phyloP scores from a whole-genome alignment of 2,797 vertebrate genomes.

The Xenopus petersii region DNA sequence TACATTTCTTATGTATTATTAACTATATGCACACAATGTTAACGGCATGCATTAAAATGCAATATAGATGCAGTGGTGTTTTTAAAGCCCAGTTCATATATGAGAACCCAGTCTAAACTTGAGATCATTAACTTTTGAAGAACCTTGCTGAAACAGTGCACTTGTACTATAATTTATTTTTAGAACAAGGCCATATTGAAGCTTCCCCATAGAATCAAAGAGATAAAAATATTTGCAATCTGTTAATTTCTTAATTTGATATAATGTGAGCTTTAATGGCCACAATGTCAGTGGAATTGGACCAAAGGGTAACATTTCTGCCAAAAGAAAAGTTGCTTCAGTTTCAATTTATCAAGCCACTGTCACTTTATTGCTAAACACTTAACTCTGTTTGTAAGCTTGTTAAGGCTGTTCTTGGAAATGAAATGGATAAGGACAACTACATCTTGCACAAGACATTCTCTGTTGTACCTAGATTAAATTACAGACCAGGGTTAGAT shows the following conservation, averaged over 20 bases:
- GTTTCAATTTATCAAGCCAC: slow-evolving; percentile 58
- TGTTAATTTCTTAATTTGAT: slow-evolving; percentile 54
- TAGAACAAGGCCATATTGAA: slow-evolving; percentile 35
- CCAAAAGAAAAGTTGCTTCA: slow-evolving; percentile 57
- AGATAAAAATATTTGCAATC: slow-evolving; percentile 54
- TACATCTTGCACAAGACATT: slow-evolving; percentile 51
- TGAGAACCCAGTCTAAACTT: slow-evolving; percentile 9
- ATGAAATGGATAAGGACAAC: slow-evolving; percentile 43
- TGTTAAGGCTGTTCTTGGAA: slow-evolving; percentile 53
- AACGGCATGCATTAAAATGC: slow-evolving; percentile 2
- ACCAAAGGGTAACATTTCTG: slow-evolving; percentile 55
- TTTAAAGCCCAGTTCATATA: slow-evolving; percentile 3
- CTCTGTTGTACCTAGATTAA: slow-evolving; percentile 44
- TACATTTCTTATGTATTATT: slow-evolving; percentile 62
- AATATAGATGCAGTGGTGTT: slow-evolving; percentile 32
- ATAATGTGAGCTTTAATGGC: slow-evolving; percentile 41
- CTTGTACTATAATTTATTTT: slow-evolving; percentile 2
- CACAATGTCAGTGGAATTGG: slow-evolving; percentile 61
- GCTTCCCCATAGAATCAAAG: slow-evolving; percentile 42
- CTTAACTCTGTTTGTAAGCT: slow-evolving; percentile 52
- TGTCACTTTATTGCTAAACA: slow-evolving; percentile 53
- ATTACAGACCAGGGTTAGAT: slow-evolving; percentile 53
- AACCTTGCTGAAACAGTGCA: background rate
- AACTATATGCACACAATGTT: slow-evolving; percentile 44
- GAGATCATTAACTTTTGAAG: slow-evolving; percentile 4